phyloP scores from a whole-genome alignment of 30 jellyfish, hydroid and myxozoan species.

The Cassiopea andromeda region DNA sequence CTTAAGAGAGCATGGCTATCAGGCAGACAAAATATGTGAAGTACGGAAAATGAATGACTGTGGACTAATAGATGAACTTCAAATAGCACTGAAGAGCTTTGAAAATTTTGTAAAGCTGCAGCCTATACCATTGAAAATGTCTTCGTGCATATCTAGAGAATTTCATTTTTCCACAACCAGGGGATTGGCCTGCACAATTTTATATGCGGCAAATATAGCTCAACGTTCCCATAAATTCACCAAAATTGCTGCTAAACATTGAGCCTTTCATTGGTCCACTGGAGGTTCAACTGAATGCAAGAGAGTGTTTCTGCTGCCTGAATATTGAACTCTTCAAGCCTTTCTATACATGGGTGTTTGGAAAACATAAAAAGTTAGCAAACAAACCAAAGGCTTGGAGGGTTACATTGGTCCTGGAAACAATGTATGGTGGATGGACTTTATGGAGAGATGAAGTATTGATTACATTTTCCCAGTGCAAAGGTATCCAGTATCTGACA shows the following conservation, averaged over 20 bases:
- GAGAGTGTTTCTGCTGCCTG: slow-evolving; percentile 49
- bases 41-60: slow-evolving; percentile 33
- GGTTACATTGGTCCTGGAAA: slow-evolving; percentile 29
- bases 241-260: neutral
- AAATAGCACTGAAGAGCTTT: neutral
- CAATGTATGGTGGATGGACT: slow-evolving; percentile 60
- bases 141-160: slow-evolving; percentile 8
- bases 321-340: slow-evolving; percentile 17
- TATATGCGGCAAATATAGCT: slow-evolving; percentile 52
- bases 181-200: slow-evolving; percentile 58
- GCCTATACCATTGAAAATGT: slow-evolving; percentile 18
- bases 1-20: neutral
- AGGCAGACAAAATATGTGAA: neutral
- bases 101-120: slow-evolving; percentile 21
- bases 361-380: slow-evolving; percentile 31
- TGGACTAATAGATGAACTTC: slow-evolving; percentile 34
- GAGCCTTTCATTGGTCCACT: slow-evolving; percentile 48
- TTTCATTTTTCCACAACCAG: slow-evolving; percentile 46
- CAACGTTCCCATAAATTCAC: slow-evolving; percentile 12
- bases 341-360: slow-evolving; percentile 35
- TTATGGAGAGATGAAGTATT: slow-evolving; percentile 22
- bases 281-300: slow-evolving; percentile 56
- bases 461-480: slow-evolving; percentile 39
- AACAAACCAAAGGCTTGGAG: slow-evolving; percentile 54
- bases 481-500: slow-evolving; percentile 32